Conservation (phyloP, 2,888 invertebrate genomes). For the Drosophila meridionalis region DNA sequence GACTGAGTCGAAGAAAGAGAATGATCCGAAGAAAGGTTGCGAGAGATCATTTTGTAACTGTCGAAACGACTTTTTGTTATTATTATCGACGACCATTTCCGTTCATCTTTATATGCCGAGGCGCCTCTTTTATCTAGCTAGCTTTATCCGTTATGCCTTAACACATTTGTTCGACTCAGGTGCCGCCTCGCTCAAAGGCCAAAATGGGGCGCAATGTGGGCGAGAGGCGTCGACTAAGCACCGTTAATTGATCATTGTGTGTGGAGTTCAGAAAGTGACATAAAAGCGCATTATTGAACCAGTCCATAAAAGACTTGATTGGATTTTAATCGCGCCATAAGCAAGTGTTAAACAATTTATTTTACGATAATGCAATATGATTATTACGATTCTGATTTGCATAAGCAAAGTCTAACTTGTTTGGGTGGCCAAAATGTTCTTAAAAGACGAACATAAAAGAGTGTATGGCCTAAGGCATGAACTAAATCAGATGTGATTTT, state of each 20-base stretch:
- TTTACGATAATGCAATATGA: conserved; percentile 43
- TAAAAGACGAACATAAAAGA: conserved; percentile 2
- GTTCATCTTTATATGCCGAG: conserved; percentile 52
- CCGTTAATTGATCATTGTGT: conserved; percentile 49
- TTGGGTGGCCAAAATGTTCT: conserved; percentile 14
- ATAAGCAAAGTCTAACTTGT: conserved; percentile 17
- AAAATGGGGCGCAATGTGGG: conserved; percentile 43
- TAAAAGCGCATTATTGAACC: conserved; percentile 18
- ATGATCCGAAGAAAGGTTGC: conserved; percentile 25
- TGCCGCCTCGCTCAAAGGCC: not conserved
- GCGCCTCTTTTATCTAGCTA: conserved; percentile 68
- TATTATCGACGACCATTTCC: conserved; percentile 60
- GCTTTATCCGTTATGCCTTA: conserved; percentile 32
- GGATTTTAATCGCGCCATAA: conserved; percentile 59
- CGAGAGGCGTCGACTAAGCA: conserved; percentile 49
- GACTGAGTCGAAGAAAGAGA: conserved; percentile 21
- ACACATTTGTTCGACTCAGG: conserved; percentile 40
- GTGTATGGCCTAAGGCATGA: too few relatives aligned
- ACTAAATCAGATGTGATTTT: conserved; percentile 14
- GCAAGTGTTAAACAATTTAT: conserved; percentile 68
- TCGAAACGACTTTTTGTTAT: conserved; percentile 39
- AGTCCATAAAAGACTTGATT: conserved; percentile 64
- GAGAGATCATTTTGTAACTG: conserved; percentile 44
- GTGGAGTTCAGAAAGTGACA: conserved; percentile 2
- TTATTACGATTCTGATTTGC: conserved; percentile 22